phyloP scores from a whole-genome alignment of 2,888 invertebrate species.

The Matsumyia berberina region DNA sequence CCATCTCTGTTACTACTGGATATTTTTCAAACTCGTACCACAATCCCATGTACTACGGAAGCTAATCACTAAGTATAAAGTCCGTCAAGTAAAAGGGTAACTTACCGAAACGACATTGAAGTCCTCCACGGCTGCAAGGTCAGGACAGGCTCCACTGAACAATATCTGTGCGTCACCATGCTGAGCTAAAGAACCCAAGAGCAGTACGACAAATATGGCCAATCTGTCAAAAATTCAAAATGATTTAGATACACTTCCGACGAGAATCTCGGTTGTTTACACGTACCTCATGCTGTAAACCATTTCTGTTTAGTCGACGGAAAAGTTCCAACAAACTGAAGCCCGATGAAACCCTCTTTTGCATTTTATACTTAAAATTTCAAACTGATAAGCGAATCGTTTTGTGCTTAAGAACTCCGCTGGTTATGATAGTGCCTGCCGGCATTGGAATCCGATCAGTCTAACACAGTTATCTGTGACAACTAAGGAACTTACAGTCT shows the following conservation, averaged over 20 bases:
- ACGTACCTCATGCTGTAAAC: neutral
- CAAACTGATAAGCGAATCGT: neutral
- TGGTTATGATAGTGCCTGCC: neutral
- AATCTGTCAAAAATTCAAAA: neutral
- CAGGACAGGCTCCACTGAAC: neutral
- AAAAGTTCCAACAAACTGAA: neutral
- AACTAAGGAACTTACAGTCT: neutral
- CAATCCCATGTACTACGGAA: neutral
- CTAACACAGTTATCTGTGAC: neutral
- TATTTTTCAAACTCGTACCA: slow-evolving; percentile 91
- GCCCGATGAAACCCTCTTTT: neutral
- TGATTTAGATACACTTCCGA: neutral
- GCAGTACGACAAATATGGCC: neutral
- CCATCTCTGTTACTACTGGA: slow-evolving; percentile 89
- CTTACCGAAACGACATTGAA: neutral
- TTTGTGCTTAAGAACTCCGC: neutral
- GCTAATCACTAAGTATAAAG: neutral
- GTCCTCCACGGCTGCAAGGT: neutral
- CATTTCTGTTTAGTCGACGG: neutral
- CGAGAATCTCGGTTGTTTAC: neutral
- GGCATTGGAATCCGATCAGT: neutral
- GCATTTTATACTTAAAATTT: neutral
- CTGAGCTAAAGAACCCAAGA: neutral
- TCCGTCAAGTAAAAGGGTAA: neutral
- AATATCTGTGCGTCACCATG: neutral